phyloP scores from a whole-genome alignment of 2,113 vertebrate species.

The Edolisoma coerulescens region DNA sequence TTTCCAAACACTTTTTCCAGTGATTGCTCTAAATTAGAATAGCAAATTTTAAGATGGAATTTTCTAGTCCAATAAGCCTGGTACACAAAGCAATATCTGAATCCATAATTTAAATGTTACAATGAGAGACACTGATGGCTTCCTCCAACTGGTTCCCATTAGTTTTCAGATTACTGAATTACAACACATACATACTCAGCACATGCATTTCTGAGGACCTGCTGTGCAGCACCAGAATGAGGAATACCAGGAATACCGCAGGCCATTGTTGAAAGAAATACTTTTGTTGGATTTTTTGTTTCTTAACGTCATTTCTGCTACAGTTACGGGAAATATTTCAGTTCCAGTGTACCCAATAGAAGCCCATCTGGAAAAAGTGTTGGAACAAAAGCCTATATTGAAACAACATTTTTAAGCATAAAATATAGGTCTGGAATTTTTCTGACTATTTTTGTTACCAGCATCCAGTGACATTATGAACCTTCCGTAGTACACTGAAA shows the following conservation, averaged over 20 bases:
- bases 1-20: conserved; percentile 18
- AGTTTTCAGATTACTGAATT: conserved; percentile 34
- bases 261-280: conserved; percentile 16
- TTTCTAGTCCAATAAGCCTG: conserved; percentile 1
- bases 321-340: not conserved
- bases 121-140: not conserved
- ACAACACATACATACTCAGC: conserved; percentile 41
- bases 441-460: conserved; percentile 4
- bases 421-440: not conserved
- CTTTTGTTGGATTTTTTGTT: not conserved
- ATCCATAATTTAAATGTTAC: not conserved
- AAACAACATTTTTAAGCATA: not conserved
- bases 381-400: conserved; percentile 14
- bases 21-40: not conserved
- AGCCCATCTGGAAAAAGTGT: not conserved
- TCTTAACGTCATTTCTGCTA: conserved; percentile 25
- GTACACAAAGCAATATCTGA: not conserved
- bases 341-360: not conserved
- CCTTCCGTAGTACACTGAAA: not conserved
- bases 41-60: not conserved
- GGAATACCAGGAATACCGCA: conserved; percentile 15
- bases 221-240: conserved; percentile 1
- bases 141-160: conserved; percentile 41
- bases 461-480: not conserved
- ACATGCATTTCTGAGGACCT: conserved; percentile 4